Evolutionary conservation across 1,140 invertebrate species (phyloP), one percentile per base, ranked within the genome.

Genomic region (Leptonema lineaticorne): DNA sequence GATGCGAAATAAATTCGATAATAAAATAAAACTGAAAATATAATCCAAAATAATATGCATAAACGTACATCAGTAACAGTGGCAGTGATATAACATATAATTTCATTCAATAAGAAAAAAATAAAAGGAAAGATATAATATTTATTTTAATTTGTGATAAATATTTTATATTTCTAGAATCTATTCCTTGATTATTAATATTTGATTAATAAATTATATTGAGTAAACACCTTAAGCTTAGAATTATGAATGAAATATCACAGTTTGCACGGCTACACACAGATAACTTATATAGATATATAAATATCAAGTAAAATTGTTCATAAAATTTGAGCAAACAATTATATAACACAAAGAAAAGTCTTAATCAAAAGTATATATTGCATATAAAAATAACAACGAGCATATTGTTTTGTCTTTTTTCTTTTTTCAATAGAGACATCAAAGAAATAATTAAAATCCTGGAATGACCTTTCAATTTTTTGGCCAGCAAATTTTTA

Each of bases 161-260:
- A n/a, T n/a, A n/a, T n/a, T n/a, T n/a, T n/a, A n/a, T n/a, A n/a
- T n/a, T n/a, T n/a, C n/a, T n/a, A n/a, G n/a, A n/a, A n/a, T n/a
- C n/a, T n/a, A n/a, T n/a, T n/a, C n/a, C n/a, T n/a, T n/a, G n/a
- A n/a, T n/a, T n/a, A n/a, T n/a, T n/a, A n/a, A n/a, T n/a, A n/a
- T n/a, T n/a, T n/a, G n/a, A n/a, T n/a, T n/a, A n/a, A 26, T 26
- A 53, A 53, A 53, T 22, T 26, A 53, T 5, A 5, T 20, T 53
- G 2, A 53, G 27, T 26, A 11, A 53, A 53, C 24, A 14, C 9
- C 50, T 53, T 53, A 53, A 53, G 50, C 50, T 53, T 53, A 53
- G 22, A 53, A 53, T 53, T 26, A 53, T 53, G 50, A 53, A 53
- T 53, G 50, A 53, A 53, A 53, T 53, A 53, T 53, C 50, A 53